Evolutionary conservation across 2,113 vertebrate genomes (phyloP).

Genomic region (Megaceryle maxima): DNA sequence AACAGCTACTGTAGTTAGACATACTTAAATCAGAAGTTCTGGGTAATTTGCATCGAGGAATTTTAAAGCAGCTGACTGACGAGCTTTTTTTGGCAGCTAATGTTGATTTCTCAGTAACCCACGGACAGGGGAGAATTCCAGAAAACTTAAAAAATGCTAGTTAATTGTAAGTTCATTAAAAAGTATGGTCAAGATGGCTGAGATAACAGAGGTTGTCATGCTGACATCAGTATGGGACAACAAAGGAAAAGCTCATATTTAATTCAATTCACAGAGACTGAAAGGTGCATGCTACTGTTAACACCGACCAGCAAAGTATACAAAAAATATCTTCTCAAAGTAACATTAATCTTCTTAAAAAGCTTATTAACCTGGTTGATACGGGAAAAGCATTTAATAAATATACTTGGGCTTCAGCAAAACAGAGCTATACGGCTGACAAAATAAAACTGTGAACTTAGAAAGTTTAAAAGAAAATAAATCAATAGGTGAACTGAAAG

Average conservation of each 20-base stretch:
- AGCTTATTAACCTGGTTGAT: background rate
- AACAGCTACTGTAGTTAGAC: slow-evolving; percentile 55
- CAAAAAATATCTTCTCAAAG: background rate
- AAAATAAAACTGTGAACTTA: background rate
- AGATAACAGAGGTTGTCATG: background rate
- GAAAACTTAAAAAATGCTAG: background rate
- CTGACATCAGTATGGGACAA: background rate
- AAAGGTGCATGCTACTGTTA: background rate
- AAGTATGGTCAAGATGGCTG: background rate
- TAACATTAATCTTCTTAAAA: background rate
- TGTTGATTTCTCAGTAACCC: background rate
- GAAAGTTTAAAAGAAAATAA: slow-evolving; percentile 6
- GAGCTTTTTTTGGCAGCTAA: slow-evolving; percentile 6
- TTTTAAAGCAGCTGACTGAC: slow-evolving; percentile 44
- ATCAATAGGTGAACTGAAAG: slow-evolving; percentile 28
- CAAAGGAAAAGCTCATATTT: background rate
- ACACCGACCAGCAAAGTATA: background rate
- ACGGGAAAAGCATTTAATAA: background rate
- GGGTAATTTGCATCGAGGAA: slow-evolving; percentile 51
- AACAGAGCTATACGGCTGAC: background rate
- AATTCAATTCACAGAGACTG: background rate
- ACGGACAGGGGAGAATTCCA: background rate
- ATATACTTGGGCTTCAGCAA: background rate
- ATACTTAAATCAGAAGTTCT: slow-evolving; percentile 64
- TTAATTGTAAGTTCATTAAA: background rate